Conservation (phyloP, 2,888 invertebrate genomes). For the Agriopis aurantiaria region DNA sequence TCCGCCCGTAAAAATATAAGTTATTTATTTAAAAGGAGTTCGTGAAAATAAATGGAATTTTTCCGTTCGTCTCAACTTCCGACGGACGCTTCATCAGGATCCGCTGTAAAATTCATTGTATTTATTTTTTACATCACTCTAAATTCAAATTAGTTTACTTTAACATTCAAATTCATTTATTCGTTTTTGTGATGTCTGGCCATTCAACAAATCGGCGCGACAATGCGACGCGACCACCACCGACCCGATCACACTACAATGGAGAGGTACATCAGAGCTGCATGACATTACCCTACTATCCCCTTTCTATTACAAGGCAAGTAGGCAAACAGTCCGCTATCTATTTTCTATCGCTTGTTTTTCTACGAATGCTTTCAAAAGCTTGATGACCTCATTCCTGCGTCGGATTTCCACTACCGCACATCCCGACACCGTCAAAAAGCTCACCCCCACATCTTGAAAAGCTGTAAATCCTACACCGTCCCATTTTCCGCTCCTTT, state of each 20-base stretch:
- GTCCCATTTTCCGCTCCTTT: no score
- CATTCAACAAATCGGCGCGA: neutral
- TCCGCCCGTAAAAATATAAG: slow-evolving; percentile 37
- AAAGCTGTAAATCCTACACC: no score
- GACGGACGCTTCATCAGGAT: slow-evolving; percentile 14
- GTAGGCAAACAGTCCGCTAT: no score
- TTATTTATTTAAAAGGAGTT: slow-evolving; percentile 36
- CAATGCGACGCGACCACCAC: neutral
- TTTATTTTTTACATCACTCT: slow-evolving; percentile 16
- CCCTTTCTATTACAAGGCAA: no score
- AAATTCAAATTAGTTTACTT: slow-evolving; percentile 17
- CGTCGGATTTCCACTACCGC: no score
- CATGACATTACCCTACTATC: no score
- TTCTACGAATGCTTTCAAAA: no score
- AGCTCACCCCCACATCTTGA: no score
- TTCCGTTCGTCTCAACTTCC: slow-evolving; percentile 19
- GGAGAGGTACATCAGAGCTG: no score
- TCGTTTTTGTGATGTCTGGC: neutral
- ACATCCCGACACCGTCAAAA: no score
- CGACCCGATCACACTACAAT: neutral
- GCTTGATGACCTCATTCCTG: no score
- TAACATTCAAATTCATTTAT: slow-evolving; percentile 13
- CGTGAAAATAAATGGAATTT: slow-evolving; percentile 33
- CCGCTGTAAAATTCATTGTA: slow-evolving; percentile 22
- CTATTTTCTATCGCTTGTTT: no score